Conservation (phyloP, 2,888 invertebrate species). For the Tinea trinotella region DNA sequence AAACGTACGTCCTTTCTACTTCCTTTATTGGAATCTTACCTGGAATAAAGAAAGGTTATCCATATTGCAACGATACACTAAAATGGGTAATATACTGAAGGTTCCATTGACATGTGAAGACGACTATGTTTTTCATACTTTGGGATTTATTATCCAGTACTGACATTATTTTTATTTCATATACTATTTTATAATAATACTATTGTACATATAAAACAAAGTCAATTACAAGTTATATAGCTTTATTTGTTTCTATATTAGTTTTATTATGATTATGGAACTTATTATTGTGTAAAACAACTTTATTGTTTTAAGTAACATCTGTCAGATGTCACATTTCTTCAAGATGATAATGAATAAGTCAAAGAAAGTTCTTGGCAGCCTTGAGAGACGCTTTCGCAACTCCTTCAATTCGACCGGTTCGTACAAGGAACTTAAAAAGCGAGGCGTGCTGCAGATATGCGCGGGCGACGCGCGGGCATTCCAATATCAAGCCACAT, state of each 20-base stretch:
- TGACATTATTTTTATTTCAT: no score
- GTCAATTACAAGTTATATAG: no score
- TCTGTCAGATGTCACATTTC: neutral
- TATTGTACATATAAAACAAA: no score
- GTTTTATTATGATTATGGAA: no score
- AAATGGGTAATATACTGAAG: no score
- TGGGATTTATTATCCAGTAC: no score
- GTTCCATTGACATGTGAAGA: no score
- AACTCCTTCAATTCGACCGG: slow-evolving; percentile 27
- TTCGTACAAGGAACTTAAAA: slow-evolving; percentile 26
- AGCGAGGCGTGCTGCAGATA: slow-evolving; percentile 11
- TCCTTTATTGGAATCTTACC: slow-evolving; percentile 12
- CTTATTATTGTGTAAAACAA: no score
- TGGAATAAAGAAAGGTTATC: neutral
- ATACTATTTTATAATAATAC: no score
- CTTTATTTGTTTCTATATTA: no score
- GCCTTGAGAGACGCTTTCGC: slow-evolving; percentile 31
- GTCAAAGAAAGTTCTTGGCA: slow-evolving; percentile 28
- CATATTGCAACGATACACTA: neutral
- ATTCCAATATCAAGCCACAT: slow-evolving; percentile 18
- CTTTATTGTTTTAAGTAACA: no score
- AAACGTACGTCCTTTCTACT: slow-evolving; percentile 9
- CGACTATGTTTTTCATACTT: no score
- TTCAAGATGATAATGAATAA: neutral
- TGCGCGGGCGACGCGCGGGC: slow-evolving; percentile 15